Conservation (phyloP, 2,888 invertebrate genomes). For the Parnassius smintheus region DNA sequence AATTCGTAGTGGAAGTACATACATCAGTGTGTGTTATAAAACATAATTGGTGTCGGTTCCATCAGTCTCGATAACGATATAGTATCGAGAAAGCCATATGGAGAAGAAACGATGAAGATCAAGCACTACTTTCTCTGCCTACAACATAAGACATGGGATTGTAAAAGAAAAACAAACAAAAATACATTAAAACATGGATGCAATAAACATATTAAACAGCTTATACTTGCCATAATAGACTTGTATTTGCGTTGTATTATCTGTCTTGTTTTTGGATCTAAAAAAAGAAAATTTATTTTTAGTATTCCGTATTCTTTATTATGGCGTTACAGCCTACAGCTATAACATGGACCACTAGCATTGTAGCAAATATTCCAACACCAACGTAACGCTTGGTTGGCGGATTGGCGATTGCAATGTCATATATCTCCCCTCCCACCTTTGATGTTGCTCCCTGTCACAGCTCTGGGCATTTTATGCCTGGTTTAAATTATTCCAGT, state of each 20-base stretch:
- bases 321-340: too few species aligned
- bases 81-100: conserved; percentile 83
- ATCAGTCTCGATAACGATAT: conserved; percentile 56
- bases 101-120: conserved; percentile 90
- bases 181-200: conserved; percentile 37
- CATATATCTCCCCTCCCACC: too few species aligned
- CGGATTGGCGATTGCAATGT: too few species aligned
- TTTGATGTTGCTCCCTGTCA: too few species aligned
- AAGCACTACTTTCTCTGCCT: conserved; percentile 89
- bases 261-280: conserved; percentile 98
- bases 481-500: too few species aligned
- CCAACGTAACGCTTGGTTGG: too few species aligned
- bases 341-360: too few species aligned
- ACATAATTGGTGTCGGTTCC: conserved; percentile 61
- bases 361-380: too few species aligned
- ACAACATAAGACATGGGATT: conserved; percentile 74
- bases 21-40: conserved; percentile 65
- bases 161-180: conserved; percentile 48
- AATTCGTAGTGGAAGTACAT: conserved; percentile 57
- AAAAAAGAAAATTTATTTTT: conserved; percentile 51
- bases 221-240: conserved; percentile 95
- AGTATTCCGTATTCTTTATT: too few species aligned
- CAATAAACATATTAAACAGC: conserved; percentile 9
- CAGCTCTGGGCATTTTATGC: too few species aligned
- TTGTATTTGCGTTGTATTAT: conserved; percentile 98